Conservation (phyloP, 2,797 vertebrate genomes). For the Dendrocincla fuliginosa region DNA sequence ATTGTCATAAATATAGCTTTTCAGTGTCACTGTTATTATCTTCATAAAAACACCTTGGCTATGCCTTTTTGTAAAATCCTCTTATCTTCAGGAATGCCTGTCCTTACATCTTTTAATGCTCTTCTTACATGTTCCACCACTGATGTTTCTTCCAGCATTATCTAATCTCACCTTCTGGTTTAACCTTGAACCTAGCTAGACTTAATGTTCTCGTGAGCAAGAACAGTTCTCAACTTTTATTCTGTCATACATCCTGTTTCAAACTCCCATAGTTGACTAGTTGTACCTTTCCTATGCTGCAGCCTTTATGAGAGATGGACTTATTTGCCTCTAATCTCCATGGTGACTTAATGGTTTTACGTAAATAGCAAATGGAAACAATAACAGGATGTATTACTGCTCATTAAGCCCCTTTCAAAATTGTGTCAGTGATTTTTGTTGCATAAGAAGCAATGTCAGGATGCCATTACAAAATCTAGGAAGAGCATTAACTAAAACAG, state of each 20-base stretch:
- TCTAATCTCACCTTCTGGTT: neutral
- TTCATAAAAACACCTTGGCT: neutral
- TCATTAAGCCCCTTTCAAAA: constrained; percentile 28
- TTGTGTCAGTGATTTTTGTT: constrained; percentile 5
- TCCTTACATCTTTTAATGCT: neutral
- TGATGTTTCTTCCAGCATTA: neutral
- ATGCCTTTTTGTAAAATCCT: neutral
- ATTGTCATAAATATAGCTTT: neutral
- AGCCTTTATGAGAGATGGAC: neutral
- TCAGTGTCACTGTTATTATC: neutral
- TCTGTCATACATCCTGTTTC: neutral
- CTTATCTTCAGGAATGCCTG: neutral
- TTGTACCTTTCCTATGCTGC: neutral
- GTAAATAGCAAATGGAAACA: neutral
- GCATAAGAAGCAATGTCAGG: constrained; percentile 11
- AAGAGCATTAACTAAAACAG: constrained; percentile 1
- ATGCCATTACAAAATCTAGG: neutral
- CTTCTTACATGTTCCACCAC: neutral
- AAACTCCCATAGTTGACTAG: neutral
- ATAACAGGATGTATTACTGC: neutral
- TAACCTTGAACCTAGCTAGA: neutral
- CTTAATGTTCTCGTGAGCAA: neutral
- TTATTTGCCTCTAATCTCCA: neutral
- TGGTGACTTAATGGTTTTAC: neutral
- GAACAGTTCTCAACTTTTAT: neutral